Base-by-base conservation (phyloP, 2,888 invertebrate genomes). In the Anoplius nigerrimus region DNA sequence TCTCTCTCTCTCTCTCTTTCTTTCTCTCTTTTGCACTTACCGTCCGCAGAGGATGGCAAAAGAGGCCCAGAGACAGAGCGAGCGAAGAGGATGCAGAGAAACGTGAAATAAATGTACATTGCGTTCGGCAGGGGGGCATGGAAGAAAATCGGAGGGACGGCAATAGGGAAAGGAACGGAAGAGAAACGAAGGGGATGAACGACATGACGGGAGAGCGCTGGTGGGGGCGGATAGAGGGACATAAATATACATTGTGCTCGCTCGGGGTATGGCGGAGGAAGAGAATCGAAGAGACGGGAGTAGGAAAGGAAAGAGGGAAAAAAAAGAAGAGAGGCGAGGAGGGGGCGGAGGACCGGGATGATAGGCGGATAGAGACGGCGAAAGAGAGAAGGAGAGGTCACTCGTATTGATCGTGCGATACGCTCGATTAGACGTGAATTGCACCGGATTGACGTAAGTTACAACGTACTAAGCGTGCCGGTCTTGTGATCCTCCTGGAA, bases 361-460 rank as follows among this genome's bases (percentile, higher is more conserved):
- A 15, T 42, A 13, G 4, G 20, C 27, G 24, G 16, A 2, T 4
- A 58, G 16, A 16, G 52, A 6, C 27, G 53, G 42, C 34, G 21
- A 21, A n/a, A 51, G n/a, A 46, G 52, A 46, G 59, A 52, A 8
- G 52, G 66, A 71, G 75, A 60, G 61, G 59, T 69, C 69, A 72
- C 73, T 76, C 72, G 82, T 82, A 84, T 84, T 79, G 83, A 83
- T 84, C 83, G 75, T 66, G 77, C 74, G 81, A 83, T 83, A 82
- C 82, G 82, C 81, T 82, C 83, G 83, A 81, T 84, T 82, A 84
- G 82, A 80, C 82, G 69, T 78, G 85, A 83, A 84, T 84, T 84
- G 83, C 82, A 76, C 72, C 77, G 82, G 76, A 83, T 83, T 83
- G 83, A 76, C 79, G 79, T 78, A 75, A 77, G 78, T 81, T 83